These are phyloP conservation scores for Scaptomyza parva DNA, from an alignment of 2,888 invertebrate species.

Conservation along the genomic window DNA sequence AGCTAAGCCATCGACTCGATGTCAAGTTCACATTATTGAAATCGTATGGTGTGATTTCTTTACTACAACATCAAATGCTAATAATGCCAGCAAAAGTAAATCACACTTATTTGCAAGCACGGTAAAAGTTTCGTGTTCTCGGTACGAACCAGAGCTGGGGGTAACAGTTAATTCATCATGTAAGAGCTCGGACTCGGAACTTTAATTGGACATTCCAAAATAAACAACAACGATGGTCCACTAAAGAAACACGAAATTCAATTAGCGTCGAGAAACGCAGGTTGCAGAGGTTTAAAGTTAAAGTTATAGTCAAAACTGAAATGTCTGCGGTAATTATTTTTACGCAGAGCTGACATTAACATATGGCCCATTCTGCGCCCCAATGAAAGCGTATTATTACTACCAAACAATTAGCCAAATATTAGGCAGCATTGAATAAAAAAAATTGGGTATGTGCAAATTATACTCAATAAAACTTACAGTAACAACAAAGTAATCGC, in stretches of 20 bases:
- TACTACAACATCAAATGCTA: not conserved
- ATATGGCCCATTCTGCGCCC: constrained; percentile 51
- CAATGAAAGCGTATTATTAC: constrained; percentile 58
- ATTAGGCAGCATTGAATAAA: not conserved
- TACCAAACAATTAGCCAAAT: constrained; percentile 47
- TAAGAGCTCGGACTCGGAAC: constrained; percentile 8
- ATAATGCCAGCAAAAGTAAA: constrained; percentile 46
- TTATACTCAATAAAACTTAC: constrained; percentile 18
- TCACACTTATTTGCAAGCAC: constrained; percentile 2
- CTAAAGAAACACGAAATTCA: constrained; percentile 47
- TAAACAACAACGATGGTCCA: constrained; percentile 23
- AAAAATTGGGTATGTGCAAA: constrained; percentile 21
- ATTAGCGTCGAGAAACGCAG: constrained; percentile 54
- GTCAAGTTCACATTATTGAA: constrained; percentile 70
- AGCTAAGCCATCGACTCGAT: constrained; percentile 52
- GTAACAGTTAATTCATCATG: constrained; percentile 36
- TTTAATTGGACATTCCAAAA: constrained; percentile 77
- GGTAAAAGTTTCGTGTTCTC: constrained; percentile 35
- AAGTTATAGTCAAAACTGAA: constrained; percentile 30
- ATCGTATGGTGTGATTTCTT: constrained; percentile 14
- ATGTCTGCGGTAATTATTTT: constrained; percentile 47
- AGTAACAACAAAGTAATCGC: constrained; percentile 2
- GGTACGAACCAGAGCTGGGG: constrained; percentile 11
- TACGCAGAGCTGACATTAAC: constrained; percentile 46
- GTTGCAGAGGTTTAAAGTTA: constrained; percentile 18